A percentile compares a stretch with the other conserved stretches of the same genome.
Evolutionary conservation across 2,888 invertebrate species (phyloP).

Genomic region (Trichacis sp.): DNA sequence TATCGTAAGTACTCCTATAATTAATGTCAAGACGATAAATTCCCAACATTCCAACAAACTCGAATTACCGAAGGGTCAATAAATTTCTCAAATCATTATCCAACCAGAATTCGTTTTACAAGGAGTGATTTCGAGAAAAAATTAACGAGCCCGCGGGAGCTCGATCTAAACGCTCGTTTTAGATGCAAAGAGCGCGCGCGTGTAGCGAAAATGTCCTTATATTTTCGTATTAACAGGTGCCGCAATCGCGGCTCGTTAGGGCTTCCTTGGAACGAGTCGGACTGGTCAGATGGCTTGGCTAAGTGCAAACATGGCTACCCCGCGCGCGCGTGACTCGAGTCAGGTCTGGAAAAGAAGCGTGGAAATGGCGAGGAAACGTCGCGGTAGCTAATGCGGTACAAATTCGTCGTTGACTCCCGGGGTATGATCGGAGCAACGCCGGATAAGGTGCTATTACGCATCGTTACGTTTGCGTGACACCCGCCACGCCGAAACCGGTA

Average conservation of each 20-base stretch:
- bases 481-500: constrained; percentile 40
- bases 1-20: too few relatives aligned
- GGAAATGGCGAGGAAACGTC: constrained; percentile 43
- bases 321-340: constrained; percentile 22
- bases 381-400: constrained; percentile 44
- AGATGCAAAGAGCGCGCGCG: constrained; percentile 13
- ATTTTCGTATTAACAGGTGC: constrained; percentile 44
- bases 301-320: constrained; percentile 46
- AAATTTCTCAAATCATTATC: too few relatives aligned
- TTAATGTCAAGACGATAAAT: too few relatives aligned
- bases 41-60: too few relatives aligned
- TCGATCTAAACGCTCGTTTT: constrained; percentile 8
- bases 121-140: too few relatives aligned
- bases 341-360: constrained; percentile 30
- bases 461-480: constrained; percentile 42
- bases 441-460: constrained; percentile 40
- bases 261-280: constrained; percentile 49
- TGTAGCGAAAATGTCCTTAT: constrained; percentile 44
- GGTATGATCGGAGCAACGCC: constrained; percentile 36
- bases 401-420: constrained; percentile 44
- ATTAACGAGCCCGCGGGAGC: too few relatives aligned
- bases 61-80: too few relatives aligned
- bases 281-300: constrained; percentile 40
- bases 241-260: constrained; percentile 46
- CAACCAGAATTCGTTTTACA: too few relatives aligned